These are phyloP conservation scores for Bombus cullumanus DNA, from an alignment of 1,140 invertebrate genomes.

Conservation along the genomic window DNA sequence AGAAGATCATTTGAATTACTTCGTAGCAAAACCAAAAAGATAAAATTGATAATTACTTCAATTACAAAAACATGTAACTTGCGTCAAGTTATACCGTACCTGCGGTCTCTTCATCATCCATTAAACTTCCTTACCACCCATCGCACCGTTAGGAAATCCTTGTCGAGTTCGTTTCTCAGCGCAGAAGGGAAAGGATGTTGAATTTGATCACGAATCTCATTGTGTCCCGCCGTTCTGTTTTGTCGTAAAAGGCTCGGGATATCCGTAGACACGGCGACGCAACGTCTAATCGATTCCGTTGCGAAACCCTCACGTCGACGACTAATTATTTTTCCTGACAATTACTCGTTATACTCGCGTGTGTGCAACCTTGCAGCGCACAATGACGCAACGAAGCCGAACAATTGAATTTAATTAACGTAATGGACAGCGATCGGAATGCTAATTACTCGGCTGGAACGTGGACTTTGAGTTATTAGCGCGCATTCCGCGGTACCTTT, in stretches of 20 bases:
- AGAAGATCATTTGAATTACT: background rate
- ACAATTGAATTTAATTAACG: constrained; percentile 62
- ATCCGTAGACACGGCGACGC: background rate
- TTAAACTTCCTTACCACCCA: background rate
- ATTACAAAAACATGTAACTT: background rate
- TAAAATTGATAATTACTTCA: background rate
- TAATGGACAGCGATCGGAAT: constrained; percentile 53
- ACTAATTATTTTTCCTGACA: constrained; percentile 47
- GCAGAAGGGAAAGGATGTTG: constrained; percentile 14
- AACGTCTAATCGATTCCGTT: constrained; percentile 39
- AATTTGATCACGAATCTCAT: background rate
- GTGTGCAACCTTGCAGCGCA: constrained; percentile 14
- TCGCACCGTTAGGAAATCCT: background rate
- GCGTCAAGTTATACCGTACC: background rate
- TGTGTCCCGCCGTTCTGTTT: background rate
- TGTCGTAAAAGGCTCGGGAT: constrained; percentile 34
- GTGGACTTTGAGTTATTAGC: constrained; percentile 42
- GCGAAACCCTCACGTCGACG: constrained; percentile 22
- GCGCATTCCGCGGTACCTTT: constrained; percentile 36
- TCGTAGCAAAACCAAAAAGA: background rate
- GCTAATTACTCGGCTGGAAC: constrained; percentile 49
- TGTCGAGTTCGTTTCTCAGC: background rate
- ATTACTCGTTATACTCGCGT: constrained; percentile 18
- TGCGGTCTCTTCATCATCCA: background rate
- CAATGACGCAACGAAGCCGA: constrained; percentile 23